Conservation (phyloP, 2,888 invertebrate species). For the Synergus umbraculus region DNA sequence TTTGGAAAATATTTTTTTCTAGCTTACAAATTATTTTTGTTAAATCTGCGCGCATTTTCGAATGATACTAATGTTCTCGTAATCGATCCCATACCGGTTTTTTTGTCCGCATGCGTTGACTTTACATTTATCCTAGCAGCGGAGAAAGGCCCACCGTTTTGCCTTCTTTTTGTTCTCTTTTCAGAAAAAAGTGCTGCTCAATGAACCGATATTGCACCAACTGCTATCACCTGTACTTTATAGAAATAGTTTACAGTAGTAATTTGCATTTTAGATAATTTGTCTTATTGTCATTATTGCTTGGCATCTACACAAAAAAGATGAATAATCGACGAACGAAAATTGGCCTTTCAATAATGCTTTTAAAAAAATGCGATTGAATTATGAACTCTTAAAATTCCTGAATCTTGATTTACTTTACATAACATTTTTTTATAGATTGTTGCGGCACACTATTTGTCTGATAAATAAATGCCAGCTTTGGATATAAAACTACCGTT, state of each 20-base stretch:
- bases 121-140: neutral
- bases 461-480: neutral
- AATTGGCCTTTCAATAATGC: neutral
- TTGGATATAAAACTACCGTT: constrained; percentile 1
- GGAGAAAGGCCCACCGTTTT: constrained; percentile 10
- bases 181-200: constrained; percentile 31
- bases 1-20: neutral
- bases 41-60: neutral
- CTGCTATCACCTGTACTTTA: constrained; percentile 41
- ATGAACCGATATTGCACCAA: constrained; percentile 43
- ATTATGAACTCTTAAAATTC: neutral
- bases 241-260: neutral
- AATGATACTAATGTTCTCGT: neutral
- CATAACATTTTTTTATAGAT: neutral
- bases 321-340: neutral
- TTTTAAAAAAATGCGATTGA: neutral
- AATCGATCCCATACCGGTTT: neutral
- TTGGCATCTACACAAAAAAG: neutral
- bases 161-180: constrained; percentile 15
- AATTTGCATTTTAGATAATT: neutral
- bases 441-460: neutral
- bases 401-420: neutral
- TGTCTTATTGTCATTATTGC: neutral
- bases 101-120: neutral
- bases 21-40: neutral